phyloP scores from a whole-genome alignment of 2,888 invertebrate genomes.

The Troides oblongomaculatus region DNA sequence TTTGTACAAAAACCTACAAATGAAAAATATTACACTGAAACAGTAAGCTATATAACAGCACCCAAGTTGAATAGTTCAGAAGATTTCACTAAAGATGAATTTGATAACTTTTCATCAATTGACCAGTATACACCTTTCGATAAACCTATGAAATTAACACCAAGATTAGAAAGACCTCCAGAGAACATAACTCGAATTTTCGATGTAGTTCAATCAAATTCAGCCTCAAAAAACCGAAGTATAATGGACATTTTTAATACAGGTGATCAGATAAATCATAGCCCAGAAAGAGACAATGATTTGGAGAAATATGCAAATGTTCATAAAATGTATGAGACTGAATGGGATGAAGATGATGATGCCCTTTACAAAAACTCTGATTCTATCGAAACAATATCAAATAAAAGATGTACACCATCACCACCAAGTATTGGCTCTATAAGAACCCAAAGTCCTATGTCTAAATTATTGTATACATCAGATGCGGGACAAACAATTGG shows the following conservation, averaged over 20 bases:
- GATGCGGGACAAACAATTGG: constrained; percentile 34
- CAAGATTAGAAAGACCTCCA: constrained; percentile 33
- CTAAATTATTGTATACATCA: constrained; percentile 48
- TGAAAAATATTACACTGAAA: constrained; percentile 26
- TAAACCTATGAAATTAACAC: constrained; percentile 37
- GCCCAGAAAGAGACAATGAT: constrained; percentile 48
- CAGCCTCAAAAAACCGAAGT: constrained; percentile 58
- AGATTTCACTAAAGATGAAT: constrained; percentile 53
- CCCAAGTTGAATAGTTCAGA: constrained; percentile 28
- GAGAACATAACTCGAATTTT: constrained; percentile 51
- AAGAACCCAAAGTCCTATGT: constrained; percentile 46
- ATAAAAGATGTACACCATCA: constrained; percentile 35
- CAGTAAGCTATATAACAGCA: constrained; percentile 33
- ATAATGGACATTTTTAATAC: constrained; percentile 70
- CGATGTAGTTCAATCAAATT: constrained; percentile 60
- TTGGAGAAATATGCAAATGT: constrained; percentile 50
- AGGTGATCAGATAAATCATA: constrained; percentile 42
- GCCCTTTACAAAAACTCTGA: constrained; percentile 65
- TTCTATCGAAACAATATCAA: constrained; percentile 34
- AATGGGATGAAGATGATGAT: constrained; percentile 75
- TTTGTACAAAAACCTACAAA: constrained; percentile 15
- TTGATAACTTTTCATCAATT: constrained; percentile 39
- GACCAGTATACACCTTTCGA: constrained; percentile 53
- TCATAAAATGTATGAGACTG: constrained; percentile 54
- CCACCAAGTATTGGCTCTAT: constrained; percentile 37